Percentiles rank a stretch among this genome's conserved stretches.
phyloP scores from a whole-genome alignment of 2,888 invertebrate species.

The Xylocampa areola region DNA sequence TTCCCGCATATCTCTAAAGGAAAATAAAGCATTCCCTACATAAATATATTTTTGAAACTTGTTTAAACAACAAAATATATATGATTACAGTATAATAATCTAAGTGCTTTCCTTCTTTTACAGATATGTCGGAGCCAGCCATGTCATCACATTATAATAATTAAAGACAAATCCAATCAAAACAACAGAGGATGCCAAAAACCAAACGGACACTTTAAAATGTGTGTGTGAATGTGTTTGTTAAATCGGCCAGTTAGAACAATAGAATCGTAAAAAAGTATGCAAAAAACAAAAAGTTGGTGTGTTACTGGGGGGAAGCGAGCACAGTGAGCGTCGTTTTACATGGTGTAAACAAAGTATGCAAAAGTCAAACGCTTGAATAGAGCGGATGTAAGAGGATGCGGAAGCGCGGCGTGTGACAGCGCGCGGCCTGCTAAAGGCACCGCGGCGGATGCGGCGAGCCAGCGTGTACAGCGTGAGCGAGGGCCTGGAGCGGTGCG shows the following conservation, averaged over 20 bases:
- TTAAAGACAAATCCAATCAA: slow-evolving; percentile 14
- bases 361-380: slow-evolving; percentile 53
- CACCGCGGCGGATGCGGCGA: slow-evolving; percentile 81
- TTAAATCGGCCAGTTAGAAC: slow-evolving; percentile 14
- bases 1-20: slow-evolving; percentile 31
- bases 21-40: slow-evolving; percentile 29
- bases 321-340: slow-evolving; percentile 31
- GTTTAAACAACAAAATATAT: slow-evolving; percentile 20
- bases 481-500: slow-evolving; percentile 87
- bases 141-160: slow-evolving; percentile 24
- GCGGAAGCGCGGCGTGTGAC: slow-evolving; percentile 77
- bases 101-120: slow-evolving; percentile 39
- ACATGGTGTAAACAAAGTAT: slow-evolving; percentile 44
- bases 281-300: slow-evolving; percentile 51
- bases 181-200: slow-evolving; percentile 40
- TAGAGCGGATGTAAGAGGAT: slow-evolving; percentile 64
- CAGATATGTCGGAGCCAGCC: slow-evolving; percentile 45
- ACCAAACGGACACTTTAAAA: slow-evolving; percentile 42
- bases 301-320: slow-evolving; percentile 34
- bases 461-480: slow-evolving; percentile 87
- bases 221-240: slow-evolving; percentile 39
- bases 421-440: slow-evolving; percentile 67
- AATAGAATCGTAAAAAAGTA: slow-evolving; percentile 45
- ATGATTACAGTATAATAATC: slow-evolving; percentile 30
- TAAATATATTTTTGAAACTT: slow-evolving; percentile 33